Conservation (phyloP, 2,113 vertebrate species). For the Rhinogobius similis region DNA sequence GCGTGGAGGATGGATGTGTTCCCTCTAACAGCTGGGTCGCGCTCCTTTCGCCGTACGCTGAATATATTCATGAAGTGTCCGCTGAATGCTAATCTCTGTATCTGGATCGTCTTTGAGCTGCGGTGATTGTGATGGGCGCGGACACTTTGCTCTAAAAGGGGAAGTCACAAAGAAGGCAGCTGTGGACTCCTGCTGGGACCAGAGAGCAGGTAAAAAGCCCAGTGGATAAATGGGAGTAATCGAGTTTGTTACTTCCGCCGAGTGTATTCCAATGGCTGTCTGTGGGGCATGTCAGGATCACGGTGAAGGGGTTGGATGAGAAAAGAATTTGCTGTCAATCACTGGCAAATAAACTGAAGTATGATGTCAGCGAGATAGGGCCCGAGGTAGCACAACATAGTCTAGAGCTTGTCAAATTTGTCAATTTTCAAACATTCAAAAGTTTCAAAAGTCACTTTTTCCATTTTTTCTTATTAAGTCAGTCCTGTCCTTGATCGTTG, state of each 20-base stretch:
- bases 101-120: conserved; percentile 45
- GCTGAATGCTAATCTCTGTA: conserved; percentile 60
- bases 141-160: conserved; percentile 60
- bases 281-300: background rate
- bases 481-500: no score
- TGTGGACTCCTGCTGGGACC: conserved; percentile 56
- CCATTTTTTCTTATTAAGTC: no score
- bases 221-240: conserved; percentile 66
- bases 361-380: no score
- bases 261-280: conserved; percentile 28
- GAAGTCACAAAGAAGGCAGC: conserved; percentile 46
- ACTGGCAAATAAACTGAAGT: background rate
- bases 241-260: conserved; percentile 58
- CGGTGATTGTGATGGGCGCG: conserved; percentile 56
- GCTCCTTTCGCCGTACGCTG: conserved; percentile 43
- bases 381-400: no score
- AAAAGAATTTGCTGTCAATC: background rate
- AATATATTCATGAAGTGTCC: conserved; percentile 75
- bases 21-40: conserved; percentile 72
- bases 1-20: conserved; percentile 62
- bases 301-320: background rate
- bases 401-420: no score
- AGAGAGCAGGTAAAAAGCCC: conserved; percentile 49
- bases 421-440: no score
- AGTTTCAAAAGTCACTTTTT: no score